Conservation (phyloP, 2,888 invertebrate genomes). For the Cerastoderma edule region DNA sequence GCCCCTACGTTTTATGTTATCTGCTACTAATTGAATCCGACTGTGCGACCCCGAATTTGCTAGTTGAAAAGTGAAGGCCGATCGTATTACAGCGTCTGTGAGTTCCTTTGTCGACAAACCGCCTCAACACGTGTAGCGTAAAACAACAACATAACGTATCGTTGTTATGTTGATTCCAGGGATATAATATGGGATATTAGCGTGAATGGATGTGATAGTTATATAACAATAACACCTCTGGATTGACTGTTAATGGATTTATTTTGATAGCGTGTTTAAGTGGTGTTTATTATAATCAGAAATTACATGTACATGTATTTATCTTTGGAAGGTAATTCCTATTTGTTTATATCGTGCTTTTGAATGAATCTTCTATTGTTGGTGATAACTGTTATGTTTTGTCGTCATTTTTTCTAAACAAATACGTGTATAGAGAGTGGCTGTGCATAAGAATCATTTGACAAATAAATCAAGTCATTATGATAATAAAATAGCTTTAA, state of each 20-base stretch:
- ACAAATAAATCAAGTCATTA: no score
- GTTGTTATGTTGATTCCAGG: neutral
- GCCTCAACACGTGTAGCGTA: constrained; percentile 12
- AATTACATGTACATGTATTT: no score
- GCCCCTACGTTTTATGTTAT: no score
- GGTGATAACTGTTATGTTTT: no score
- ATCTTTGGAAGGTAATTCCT: no score
- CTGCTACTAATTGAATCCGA: constrained; percentile 19
- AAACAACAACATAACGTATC: no score
- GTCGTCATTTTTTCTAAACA: no score
- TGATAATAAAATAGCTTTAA: no score
- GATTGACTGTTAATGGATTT: neutral
- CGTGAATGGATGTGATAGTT: neutral
- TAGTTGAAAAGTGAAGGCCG: constrained; percentile 11
- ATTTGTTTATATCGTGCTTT: no score
- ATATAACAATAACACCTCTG: neutral
- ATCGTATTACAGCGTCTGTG: constrained; percentile 12
- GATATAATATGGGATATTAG: constrained; percentile 4
- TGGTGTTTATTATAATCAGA: neutral
- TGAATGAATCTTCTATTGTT: no score
- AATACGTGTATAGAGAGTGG: no score
- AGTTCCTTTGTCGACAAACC: constrained; percentile 12
- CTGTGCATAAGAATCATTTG: no score
- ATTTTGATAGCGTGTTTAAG: neutral
- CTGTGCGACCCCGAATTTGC: constrained; percentile 11